A percentile compares a stretch with the other conserved stretches of the same genome.
phyloP scores from a whole-genome alignment of 1,140 invertebrate species.

The Platyura marginata region DNA sequence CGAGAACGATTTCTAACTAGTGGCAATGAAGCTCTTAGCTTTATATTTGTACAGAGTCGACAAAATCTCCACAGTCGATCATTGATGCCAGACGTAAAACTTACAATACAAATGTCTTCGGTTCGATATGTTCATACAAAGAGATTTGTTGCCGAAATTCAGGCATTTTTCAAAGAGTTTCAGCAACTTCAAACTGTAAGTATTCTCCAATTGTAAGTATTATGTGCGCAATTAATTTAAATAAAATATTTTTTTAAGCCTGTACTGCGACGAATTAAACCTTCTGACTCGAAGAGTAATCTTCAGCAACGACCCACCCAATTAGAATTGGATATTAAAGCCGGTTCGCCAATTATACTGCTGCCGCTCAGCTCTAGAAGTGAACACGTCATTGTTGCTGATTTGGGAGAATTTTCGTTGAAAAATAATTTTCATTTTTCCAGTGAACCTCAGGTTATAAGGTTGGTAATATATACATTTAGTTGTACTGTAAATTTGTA shows the following conservation, averaged over 20 bases:
- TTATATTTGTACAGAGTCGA: conserved; percentile 40
- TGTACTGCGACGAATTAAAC: conserved; percentile 18
- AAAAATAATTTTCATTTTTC: conserved; percentile 53
- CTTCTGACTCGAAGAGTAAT: conserved; percentile 9
- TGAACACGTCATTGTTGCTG: conserved; percentile 55
- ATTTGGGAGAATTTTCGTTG: conserved; percentile 64
- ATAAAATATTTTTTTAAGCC: conserved; percentile 11
- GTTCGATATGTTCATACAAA: conserved; percentile 91
- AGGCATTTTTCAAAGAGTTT: conserved; percentile 75
- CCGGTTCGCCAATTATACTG: conserved; percentile 65
- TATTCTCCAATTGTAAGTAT: background rate
- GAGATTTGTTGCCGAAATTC: conserved; percentile 73
- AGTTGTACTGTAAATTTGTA: too few species aligned
- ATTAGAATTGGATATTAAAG: conserved; percentile 18
- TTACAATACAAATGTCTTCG: conserved; percentile 68
- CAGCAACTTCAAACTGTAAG: conserved; percentile 55
- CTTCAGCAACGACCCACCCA: conserved; percentile 10
- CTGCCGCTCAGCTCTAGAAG: conserved; percentile 71
- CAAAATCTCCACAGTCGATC: background rate
- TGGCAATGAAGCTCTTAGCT: conserved; percentile 61
- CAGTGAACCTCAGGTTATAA: conserved; percentile 33
- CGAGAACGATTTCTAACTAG: conserved; percentile 70
- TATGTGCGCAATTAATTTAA: background rate
- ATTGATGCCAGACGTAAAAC: conserved; percentile 40
- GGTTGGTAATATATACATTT: too few species aligned